phyloP scores from a whole-genome alignment of 1,140 invertebrate genomes.

The Tachypleus tridentatus region DNA sequence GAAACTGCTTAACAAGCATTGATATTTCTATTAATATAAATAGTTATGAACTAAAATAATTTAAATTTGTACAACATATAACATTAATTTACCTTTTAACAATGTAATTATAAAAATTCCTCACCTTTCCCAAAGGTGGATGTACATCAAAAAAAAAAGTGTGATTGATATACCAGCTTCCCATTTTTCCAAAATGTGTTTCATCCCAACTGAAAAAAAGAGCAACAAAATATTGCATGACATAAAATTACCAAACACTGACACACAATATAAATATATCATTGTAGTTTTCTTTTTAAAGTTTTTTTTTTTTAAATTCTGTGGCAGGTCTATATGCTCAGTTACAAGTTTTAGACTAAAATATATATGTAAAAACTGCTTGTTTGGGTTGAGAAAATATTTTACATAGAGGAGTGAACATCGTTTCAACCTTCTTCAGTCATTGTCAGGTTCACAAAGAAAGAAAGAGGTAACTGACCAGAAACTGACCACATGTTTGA shows the following conservation, averaged over 20 bases:
- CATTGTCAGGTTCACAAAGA: too few species aligned
- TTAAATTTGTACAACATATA: neutral
- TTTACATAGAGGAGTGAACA: too few species aligned
- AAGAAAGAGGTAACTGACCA: too few species aligned
- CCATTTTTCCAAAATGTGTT: slow-evolving; percentile 98
- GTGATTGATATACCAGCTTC: slow-evolving; percentile 93
- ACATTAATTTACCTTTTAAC: neutral
- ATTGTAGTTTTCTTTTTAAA: too few species aligned
- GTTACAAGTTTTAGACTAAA: neutral
- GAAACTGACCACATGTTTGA: too few species aligned
- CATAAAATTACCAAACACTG: neutral
- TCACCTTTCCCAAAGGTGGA: slow-evolving; percentile 88
- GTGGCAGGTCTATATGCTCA: neutral
- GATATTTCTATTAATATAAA: too few species aligned
- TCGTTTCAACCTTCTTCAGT: too few species aligned
- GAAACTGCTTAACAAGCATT: too few species aligned
- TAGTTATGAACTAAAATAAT: too few species aligned
- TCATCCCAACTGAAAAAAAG: slow-evolving; percentile 33
- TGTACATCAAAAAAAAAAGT: slow-evolving; percentile 99
- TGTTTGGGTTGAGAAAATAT: slow-evolving; percentile 7
- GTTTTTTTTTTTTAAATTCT: neutral
- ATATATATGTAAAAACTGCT: slow-evolving; percentile 2
- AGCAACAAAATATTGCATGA: neutral
- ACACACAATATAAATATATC: neutral
- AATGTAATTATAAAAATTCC: neutral